Conservation (phyloP, 2,797 vertebrate species). For the Myoxocephalus aenaeus region DNA sequence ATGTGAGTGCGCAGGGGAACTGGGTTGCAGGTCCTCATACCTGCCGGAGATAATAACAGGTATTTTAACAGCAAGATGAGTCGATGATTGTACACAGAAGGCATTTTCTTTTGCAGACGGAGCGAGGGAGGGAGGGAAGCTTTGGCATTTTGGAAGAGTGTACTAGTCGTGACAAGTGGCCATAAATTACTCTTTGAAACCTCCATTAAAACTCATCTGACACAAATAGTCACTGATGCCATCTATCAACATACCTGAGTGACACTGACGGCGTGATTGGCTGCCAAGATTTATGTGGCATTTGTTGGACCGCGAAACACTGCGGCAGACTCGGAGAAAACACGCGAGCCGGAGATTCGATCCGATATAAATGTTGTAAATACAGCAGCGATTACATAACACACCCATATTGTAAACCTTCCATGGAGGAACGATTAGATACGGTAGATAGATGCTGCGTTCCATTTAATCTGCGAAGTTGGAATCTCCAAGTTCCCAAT, state of each 20-base stretch:
- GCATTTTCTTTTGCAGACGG: slow-evolving; percentile 45
- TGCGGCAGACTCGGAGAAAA: slow-evolving; percentile 5
- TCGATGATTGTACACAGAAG: slow-evolving; percentile 57
- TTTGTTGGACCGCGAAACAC: neutral
- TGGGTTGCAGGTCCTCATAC: slow-evolving; percentile 65
- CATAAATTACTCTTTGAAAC: slow-evolving; percentile 58
- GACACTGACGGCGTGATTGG: slow-evolving; percentile 28
- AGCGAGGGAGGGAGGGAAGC: slow-evolving; percentile 24
- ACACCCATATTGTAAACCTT: slow-evolving; percentile 19
- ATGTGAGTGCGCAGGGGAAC: slow-evolving; percentile 41
- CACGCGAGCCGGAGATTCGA: slow-evolving; percentile 7
- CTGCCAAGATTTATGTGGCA: slow-evolving; percentile 3
- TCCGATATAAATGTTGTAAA: slow-evolving; percentile 30
- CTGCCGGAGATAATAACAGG: slow-evolving; percentile 74
- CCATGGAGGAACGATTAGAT: neutral
- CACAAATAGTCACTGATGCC: slow-evolving; percentile 63
- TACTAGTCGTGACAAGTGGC: slow-evolving; percentile 71
- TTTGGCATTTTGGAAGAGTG: slow-evolving; percentile 52
- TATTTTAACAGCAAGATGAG: slow-evolving; percentile 61
- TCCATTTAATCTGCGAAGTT: too few relatives aligned
- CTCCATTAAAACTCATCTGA: slow-evolving; percentile 70
- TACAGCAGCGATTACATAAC: slow-evolving; percentile 34
- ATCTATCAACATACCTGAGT: slow-evolving; percentile 61
- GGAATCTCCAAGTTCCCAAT: too few relatives aligned
- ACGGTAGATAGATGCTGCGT: too few relatives aligned